Evolutionary conservation across 2,113 vertebrate species (phyloP).

Genomic region (Melanostigma gelatinosum): DNA sequence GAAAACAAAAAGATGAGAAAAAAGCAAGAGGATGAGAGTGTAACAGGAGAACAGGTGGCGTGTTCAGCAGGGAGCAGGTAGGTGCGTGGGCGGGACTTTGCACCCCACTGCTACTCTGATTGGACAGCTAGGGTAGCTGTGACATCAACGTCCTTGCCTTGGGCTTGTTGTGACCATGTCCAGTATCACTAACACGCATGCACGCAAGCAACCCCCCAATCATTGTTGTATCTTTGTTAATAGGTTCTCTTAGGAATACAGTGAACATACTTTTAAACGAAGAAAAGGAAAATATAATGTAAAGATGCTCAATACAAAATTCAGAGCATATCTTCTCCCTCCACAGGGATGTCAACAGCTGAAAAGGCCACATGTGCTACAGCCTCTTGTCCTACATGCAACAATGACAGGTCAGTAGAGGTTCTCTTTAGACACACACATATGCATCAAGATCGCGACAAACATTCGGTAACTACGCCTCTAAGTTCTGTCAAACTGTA

Average conservation of each 20-base stretch:
- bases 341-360: too few relatives aligned
- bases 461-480: not conserved
- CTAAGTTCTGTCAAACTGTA: not conserved
- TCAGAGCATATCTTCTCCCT: not conserved
- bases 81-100: constrained; percentile 68
- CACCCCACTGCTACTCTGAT: constrained; percentile 76
- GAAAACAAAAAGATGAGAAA: constrained; percentile 27
- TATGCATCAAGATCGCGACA: not conserved
- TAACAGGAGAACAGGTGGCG: constrained; percentile 72
- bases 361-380: not conserved
- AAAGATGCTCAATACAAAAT: too few relatives aligned
- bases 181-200: constrained; percentile 50
- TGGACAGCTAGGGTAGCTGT: constrained; percentile 66
- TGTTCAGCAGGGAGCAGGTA: constrained; percentile 68
- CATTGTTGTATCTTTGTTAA: not conserved
- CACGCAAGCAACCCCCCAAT: too few relatives aligned
- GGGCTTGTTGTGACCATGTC: constrained; percentile 61
- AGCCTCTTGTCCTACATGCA: not conserved
- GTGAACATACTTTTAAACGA: not conserved
- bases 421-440: not conserved
- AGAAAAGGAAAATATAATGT: not conserved
- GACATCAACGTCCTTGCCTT: constrained; percentile 69
- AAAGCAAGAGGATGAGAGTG: constrained; percentile 24
- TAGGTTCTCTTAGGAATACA: not conserved
- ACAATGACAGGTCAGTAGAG: not conserved